Conservation (phyloP, 2,113 vertebrate genomes). For the Neogobius melanostomus region DNA sequence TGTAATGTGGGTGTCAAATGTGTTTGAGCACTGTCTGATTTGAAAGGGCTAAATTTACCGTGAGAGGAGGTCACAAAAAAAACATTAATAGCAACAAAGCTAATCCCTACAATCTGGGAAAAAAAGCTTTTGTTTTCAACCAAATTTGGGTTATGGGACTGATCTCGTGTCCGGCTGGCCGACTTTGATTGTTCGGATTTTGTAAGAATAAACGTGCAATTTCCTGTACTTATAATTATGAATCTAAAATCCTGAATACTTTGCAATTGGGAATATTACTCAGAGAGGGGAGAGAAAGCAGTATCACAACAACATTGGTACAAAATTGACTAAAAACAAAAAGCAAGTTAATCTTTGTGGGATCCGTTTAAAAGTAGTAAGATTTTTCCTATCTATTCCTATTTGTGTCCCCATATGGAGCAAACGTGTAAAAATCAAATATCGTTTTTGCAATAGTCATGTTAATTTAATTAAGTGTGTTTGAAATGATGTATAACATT, state of each 20-base stretch:
- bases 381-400: too few relatives aligned
- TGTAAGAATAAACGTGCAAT: not conserved
- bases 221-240: not conserved
- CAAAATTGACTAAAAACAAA: not conserved
- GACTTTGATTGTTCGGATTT: not conserved
- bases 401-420: too few relatives aligned
- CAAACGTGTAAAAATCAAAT: too few relatives aligned
- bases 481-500: too few relatives aligned
- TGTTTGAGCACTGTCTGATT: not conserved
- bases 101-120: not conserved
- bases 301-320: not conserved
- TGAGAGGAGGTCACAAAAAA: not conserved
- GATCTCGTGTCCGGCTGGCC: not conserved
- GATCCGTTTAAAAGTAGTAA: too few relatives aligned
- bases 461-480: too few relatives aligned
- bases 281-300: not conserved
- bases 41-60: conserved; percentile 3
- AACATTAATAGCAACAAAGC: not conserved
- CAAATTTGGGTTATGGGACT: not conserved
- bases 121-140: conserved; percentile 5
- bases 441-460: too few relatives aligned
- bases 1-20: not conserved
- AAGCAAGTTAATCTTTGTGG: too few relatives aligned
- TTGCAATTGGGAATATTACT: too few relatives aligned
- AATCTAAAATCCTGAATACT: not conserved